Evolutionary conservation across 2,797 vertebrate species (phyloP), one percentile per base, ranked within the genome.

Genomic region (Muraenolepis orangiensis): DNA sequence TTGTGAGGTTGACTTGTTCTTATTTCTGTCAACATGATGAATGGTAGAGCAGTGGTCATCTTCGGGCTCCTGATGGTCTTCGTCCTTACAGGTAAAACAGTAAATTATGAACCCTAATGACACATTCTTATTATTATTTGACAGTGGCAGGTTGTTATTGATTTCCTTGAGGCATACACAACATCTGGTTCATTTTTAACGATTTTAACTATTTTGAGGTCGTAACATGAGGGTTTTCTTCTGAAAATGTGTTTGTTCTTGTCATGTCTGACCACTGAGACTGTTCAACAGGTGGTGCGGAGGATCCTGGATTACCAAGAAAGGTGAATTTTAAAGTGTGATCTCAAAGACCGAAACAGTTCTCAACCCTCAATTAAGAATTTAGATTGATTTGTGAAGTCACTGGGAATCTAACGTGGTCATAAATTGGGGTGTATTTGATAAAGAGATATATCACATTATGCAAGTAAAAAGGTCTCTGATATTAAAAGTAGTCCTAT

Each of bases 11-110:
- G 82, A 79, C 73, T n/a, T 1, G 5, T n/a, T 6, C 7, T 57
- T 57, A 57, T 8, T 42, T 23, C 51, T n/a, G 51, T 34, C 61
- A 40, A 66, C 82, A 88, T 36, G 78, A 91, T 91, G 91, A 83
- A 31, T 20, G 82, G 81, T 67, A 86, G 70, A 78, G 67, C 69
- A 79, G 72, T 89, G 20, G 51, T 57, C 86, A 69, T 91, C 70
- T 78, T 91, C 66, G 88, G 84, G 38, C 86, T 92, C 20, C 81
- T 92, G 85, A 77, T 91, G 64, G 0, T 90, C 78, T 88, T 84
- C 23, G 51, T 87, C 70, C 51, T 80, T n/a, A 76, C 89, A 90
- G 91, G 90, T 91, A 66, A 57, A 57, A n/a, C 51, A n/a, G 11
- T 68, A 38, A 40, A 75, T 2, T 29, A 32, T 29, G 30, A 51